phyloP scores from a whole-genome alignment of 1,140 invertebrate species.

The Chironomus striatipennis region DNA sequence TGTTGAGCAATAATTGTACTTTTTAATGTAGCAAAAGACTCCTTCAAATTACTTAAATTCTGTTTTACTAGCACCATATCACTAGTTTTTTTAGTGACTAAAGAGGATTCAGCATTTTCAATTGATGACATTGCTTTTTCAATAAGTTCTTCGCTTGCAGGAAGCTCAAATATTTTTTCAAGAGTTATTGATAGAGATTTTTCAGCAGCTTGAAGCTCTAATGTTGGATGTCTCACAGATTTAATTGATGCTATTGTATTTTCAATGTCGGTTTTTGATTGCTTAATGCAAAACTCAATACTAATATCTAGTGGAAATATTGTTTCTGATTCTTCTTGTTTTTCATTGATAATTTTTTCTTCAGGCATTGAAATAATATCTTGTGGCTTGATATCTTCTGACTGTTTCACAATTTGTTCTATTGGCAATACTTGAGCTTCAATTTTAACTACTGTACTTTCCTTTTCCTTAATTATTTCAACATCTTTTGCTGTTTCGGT shows the following conservation, averaged over 20 bases:
- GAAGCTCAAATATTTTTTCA: background rate
- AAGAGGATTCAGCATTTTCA: background rate
- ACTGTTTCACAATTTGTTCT: background rate
- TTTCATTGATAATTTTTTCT: background rate
- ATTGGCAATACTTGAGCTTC: slow-evolving; percentile 19
- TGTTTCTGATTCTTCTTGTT: slow-evolving; percentile 16
- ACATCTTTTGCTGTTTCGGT: background rate
- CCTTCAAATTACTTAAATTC: background rate
- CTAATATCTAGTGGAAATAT: no score
- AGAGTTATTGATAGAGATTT: background rate
- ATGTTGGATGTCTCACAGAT: slow-evolving; percentile 30
- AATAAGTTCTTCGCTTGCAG: background rate
- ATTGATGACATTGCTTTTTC: background rate
- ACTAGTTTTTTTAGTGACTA: background rate
- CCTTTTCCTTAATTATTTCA: background rate
- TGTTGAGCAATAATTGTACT: background rate
- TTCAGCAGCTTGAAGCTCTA: background rate
- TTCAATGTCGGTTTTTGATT: slow-evolving; percentile 24
- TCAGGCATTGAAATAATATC: no score
- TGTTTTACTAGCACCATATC: background rate
- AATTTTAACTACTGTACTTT: no score
- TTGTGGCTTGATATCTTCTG: no score
- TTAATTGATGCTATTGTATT: slow-evolving; percentile 29
- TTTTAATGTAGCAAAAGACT: background rate
- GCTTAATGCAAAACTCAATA: background rate